Evolutionary conservation across 2,797 vertebrate species (phyloP).

Genomic region (Esox masquinongy): DNA sequence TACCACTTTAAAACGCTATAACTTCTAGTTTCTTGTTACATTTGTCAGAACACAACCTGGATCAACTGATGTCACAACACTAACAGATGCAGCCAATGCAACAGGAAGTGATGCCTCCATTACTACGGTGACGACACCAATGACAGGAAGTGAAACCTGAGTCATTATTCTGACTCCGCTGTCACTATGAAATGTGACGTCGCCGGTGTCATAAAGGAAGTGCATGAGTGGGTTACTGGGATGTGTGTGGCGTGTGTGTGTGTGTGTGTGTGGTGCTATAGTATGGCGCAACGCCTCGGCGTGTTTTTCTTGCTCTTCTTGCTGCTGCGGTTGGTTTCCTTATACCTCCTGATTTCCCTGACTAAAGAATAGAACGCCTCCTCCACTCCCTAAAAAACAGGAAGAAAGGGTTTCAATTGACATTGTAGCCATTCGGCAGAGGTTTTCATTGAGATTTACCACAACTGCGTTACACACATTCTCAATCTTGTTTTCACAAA

Average conservation of each 20-base stretch:
- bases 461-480: too few relatives aligned
- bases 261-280: slow-evolving; percentile 17
- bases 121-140: slow-evolving; percentile 11
- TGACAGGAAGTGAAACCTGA: not conserved
- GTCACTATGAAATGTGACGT: not conserved
- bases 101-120: not conserved
- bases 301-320: slow-evolving; percentile 86
- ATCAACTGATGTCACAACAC: not conserved
- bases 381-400: slow-evolving; percentile 79
- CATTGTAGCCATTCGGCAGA: not conserved
- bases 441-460: too few relatives aligned
- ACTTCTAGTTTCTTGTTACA: slow-evolving; percentile 2
- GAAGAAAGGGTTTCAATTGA: not conserved
- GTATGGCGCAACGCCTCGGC: slow-evolving; percentile 74
- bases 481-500: too few relatives aligned
- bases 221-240: not conserved
- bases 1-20: not conserved
- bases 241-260: slow-evolving; percentile 11
- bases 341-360: slow-evolving; percentile 84
- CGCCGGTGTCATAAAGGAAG: not conserved
- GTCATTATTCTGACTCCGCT: not conserved
- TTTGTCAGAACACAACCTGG: not conserved
- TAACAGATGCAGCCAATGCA: slow-evolving; percentile 1
- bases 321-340: slow-evolving; percentile 86
- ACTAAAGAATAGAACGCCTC: slow-evolving; percentile 88